These are phyloP conservation scores for Anarrhichthys ocellatus DNA, from an alignment of 2,113 vertebrate species.

Conservation along the genomic window DNA sequence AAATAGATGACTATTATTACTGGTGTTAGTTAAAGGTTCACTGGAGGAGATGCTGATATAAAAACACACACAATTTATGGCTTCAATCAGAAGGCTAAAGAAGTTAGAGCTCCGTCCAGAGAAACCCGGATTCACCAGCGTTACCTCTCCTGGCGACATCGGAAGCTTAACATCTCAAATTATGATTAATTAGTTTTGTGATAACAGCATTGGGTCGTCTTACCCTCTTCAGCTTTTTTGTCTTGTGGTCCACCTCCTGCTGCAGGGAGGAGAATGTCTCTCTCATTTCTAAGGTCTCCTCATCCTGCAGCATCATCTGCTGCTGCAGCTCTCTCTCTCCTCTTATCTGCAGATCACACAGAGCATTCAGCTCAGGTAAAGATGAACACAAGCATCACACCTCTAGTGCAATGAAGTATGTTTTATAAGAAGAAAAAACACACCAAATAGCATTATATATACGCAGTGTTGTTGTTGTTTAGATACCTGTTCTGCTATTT, in stretches of 20 bases:
- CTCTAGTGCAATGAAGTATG: not conserved
- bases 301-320: slow-evolving; percentile 91
- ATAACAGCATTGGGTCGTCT: slow-evolving; percentile 33
- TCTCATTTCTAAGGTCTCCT: slow-evolving; percentile 94
- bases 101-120: not conserved
- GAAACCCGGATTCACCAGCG: not conserved
- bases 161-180: not conserved
- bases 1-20: not conserved
- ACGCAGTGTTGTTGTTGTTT: not conserved
- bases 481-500: slow-evolving; percentile 93
- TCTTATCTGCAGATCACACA: slow-evolving; percentile 85
- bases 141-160: not conserved
- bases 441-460: not conserved
- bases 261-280: slow-evolving; percentile 94
- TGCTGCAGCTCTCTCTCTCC: slow-evolving; percentile 94
- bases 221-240: slow-evolving; percentile 96
- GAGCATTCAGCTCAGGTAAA: not conserved
- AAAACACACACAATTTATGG: not conserved
- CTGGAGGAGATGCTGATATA: not conserved
- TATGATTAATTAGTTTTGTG: not conserved
- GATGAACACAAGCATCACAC: not conserved
- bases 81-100: too few relatives aligned
- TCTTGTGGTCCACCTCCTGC: slow-evolving; percentile 97
- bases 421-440: not conserved
- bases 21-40: not conserved